These are phyloP conservation scores for Cephus sareptanus DNA, from an alignment of 2,888 invertebrate genomes.

Conservation along the genomic window DNA sequence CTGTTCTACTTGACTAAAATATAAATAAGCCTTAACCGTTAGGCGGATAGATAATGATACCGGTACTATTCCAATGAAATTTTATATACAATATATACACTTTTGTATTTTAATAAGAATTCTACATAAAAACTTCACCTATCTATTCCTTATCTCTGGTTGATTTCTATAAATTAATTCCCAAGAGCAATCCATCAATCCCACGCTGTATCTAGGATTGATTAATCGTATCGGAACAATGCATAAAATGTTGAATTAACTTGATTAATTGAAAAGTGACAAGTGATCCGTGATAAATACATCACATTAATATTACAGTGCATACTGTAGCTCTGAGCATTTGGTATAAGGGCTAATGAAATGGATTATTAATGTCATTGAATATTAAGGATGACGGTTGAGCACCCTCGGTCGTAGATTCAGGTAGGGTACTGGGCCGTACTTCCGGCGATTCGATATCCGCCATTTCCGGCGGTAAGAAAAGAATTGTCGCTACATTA, in stretches of 20 bases:
- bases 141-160: background rate
- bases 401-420: background rate
- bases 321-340: background rate
- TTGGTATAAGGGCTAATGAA: background rate
- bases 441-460: background rate
- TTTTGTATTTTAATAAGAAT: background rate
- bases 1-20: background rate
- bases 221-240: background rate
- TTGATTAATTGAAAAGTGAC: background rate
- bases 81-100: too few species aligned
- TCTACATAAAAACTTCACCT: background rate
- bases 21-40: conserved; percentile 29
- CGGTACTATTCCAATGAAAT: background rate
- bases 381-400: background rate
- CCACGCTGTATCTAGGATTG: background rate
- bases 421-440: background rate
- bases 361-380: background rate
- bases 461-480: background rate
- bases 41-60: background rate
- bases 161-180: background rate
- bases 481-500: background rate
- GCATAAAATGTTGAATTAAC: background rate
- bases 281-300: background rate
- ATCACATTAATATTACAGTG: background rate
- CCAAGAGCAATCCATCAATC: background rate